Conservation (phyloP, 2,888 invertebrate genomes). For the Nemotelus pantherinus region DNA sequence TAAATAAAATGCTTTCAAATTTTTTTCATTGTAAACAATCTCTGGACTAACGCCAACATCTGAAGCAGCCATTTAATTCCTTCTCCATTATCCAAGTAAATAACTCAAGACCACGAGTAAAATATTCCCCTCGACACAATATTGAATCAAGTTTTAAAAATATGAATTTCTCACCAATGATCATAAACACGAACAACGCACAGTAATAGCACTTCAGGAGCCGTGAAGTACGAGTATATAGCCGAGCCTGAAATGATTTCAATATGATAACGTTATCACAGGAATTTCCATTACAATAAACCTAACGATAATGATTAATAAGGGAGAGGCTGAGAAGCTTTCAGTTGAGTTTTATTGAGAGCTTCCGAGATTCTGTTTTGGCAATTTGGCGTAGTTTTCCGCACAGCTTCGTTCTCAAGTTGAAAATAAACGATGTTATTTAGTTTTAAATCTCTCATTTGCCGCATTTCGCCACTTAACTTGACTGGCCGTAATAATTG, state of each 20-base stretch:
- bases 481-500: constrained; percentile 22
- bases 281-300: constrained; percentile 28
- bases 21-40: not conserved
- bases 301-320: constrained; percentile 22
- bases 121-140: too few relatives aligned
- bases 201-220: not conserved
- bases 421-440: constrained; percentile 18
- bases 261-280: constrained; percentile 28
- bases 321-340: not conserved
- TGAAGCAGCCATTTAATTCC: not conserved
- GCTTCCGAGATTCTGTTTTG: not conserved
- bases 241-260: not conserved
- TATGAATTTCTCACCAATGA: too few relatives aligned
- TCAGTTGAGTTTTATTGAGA: not conserved
- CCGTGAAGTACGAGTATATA: not conserved
- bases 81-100: too few relatives aligned
- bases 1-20: not conserved
- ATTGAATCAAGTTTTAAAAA: too few relatives aligned
- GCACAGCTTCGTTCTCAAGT: not conserved
- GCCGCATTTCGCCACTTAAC: constrained; percentile 13
- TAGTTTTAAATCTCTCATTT: constrained; percentile 18
- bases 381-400: not conserved
- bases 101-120: too few relatives aligned
- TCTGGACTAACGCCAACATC: not conserved
- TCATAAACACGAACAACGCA: not conserved